Evolutionary conservation across 2,888 invertebrate genomes (phyloP).

Genomic region (Hoplodrina blanda): DNA sequence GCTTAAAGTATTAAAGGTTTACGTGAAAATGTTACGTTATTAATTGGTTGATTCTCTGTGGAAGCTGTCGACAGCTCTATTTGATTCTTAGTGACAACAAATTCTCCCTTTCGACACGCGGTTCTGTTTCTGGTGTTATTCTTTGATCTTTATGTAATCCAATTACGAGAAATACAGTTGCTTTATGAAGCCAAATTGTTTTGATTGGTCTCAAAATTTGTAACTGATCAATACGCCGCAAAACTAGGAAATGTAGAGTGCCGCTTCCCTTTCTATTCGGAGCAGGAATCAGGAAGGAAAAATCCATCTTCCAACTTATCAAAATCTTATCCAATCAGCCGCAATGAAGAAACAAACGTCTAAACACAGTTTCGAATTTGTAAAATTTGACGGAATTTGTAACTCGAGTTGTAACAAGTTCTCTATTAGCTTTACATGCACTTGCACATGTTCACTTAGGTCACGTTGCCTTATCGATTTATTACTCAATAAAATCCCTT

Average conservation of each 20-base stretch:
- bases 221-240: too few species aligned
- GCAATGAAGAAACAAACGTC: conserved; percentile 7
- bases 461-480: conserved; percentile 75
- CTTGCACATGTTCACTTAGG: conserved; percentile 59
- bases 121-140: not conserved
- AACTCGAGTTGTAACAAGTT: conserved; percentile 54
- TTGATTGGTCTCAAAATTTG: too few species aligned
- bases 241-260: not conserved
- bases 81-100: not conserved
- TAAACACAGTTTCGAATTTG: conserved; percentile 19
- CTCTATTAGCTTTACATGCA: conserved; percentile 52
- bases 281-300: not conserved
- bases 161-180: too few species aligned
- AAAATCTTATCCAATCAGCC: not conserved
- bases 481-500: conserved; percentile 67
- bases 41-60: too few species aligned
- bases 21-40: too few species aligned
- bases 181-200: too few species aligned
- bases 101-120: not conserved
- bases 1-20: too few species aligned
- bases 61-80: not conserved
- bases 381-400: conserved; percentile 27
- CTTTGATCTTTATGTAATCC: not conserved
- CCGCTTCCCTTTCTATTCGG: not conserved
- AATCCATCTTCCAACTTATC: not conserved